Evolutionary conservation across 2,888 invertebrate genomes (phyloP).

Genomic region (Acronicta aceris): DNA sequence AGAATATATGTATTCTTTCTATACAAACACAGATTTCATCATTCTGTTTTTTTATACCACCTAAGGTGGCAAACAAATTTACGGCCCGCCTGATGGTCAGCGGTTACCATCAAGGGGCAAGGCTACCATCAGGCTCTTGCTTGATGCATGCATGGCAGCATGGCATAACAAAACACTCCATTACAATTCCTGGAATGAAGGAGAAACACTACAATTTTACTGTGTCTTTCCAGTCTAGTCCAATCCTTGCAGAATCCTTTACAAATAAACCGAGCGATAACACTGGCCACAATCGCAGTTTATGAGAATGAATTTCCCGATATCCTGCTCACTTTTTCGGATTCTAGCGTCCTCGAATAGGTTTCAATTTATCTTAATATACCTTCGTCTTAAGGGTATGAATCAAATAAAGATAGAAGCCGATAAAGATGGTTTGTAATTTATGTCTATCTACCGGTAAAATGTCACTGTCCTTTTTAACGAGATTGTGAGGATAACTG

Average conservation of each 20-base stretch:
- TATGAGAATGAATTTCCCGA: slow-evolving; percentile 19
- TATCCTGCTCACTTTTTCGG: slow-evolving; percentile 18
- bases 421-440: not conserved
- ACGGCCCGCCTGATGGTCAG: too few species aligned
- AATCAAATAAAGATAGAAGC: too few species aligned
- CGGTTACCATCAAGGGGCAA: too few species aligned
- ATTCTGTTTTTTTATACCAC: not conserved
- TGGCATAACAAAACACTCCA: too few species aligned
- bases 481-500: too few species aligned
- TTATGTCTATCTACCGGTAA: too few species aligned
- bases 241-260: slow-evolving; percentile 17
- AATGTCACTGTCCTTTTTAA: not conserved
- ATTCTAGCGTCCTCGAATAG: slow-evolving; percentile 14
- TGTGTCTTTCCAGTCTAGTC: slow-evolving; percentile 13
- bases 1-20: slow-evolving; percentile 9
- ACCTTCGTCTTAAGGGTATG: slow-evolving; percentile 1
- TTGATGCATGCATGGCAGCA: too few species aligned
- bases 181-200: not conserved
- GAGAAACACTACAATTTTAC: not conserved
- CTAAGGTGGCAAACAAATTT: too few species aligned
- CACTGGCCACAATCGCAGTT: slow-evolving; percentile 1
- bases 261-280: slow-evolving; percentile 24
- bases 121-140: too few species aligned
- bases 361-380: slow-evolving; percentile 28
- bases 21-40: not conserved